phyloP scores from a whole-genome alignment of 2,888 invertebrate species.

The Catocala fraxini region DNA sequence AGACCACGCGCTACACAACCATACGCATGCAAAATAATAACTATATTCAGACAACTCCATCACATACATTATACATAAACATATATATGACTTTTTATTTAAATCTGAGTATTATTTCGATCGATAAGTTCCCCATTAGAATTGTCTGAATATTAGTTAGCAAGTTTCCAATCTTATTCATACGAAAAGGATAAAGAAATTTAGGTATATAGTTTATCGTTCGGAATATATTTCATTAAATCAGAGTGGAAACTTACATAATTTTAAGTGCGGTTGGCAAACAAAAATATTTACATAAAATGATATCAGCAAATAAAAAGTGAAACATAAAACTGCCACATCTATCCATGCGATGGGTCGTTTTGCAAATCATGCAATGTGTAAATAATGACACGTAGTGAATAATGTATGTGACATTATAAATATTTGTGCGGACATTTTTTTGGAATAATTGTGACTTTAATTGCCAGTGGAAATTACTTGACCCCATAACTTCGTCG shows the following conservation, averaged over 20 bases:
- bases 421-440: constrained; percentile 47
- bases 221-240: constrained; percentile 29
- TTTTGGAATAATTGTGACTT: constrained; percentile 44
- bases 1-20: constrained; percentile 84
- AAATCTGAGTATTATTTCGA: too few relatives aligned
- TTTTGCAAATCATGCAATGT: constrained; percentile 60
- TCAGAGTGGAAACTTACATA: constrained; percentile 57
- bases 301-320: constrained; percentile 57
- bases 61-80: neutral
- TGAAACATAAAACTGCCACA: constrained; percentile 56
- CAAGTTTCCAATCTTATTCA: constrained; percentile 49
- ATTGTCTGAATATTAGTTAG: constrained; percentile 49
- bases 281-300: constrained; percentile 52
- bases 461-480: constrained; percentile 47
- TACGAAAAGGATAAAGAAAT: constrained; percentile 11
- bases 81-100: too few relatives aligned
- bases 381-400: constrained; percentile 59
- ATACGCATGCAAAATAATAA: constrained; percentile 77
- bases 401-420: constrained; percentile 48
- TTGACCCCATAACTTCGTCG: constrained; percentile 50
- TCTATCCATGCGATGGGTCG: constrained; percentile 68
- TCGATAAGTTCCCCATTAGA: constrained; percentile 24
- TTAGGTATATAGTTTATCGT: constrained; percentile 14
- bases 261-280: constrained; percentile 59
- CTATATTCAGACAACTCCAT: constrained; percentile 60